A percentile compares a stretch with the other conserved stretches of the same genome.
Conservation (phyloP, 2,888 invertebrate species). For the Anoplius nigerrimus region DNA sequence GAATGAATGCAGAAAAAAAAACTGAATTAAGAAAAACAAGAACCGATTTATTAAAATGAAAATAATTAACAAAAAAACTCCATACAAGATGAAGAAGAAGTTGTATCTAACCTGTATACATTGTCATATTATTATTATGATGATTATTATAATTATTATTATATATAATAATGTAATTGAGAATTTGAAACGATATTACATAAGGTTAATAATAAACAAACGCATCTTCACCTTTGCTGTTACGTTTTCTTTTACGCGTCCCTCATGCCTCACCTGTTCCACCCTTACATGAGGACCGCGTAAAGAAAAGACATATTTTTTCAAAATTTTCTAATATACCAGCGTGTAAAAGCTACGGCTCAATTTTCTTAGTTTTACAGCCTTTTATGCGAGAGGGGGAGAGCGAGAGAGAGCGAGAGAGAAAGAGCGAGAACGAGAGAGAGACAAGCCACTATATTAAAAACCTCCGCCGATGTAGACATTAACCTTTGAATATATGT, state of each 20-base stretch:
- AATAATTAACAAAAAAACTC: constrained; percentile 68
- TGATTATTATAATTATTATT: constrained; percentile 66
- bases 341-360: too few species aligned
- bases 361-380: background rate
- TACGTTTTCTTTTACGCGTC: constrained; percentile 38
- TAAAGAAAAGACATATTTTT: constrained; percentile 8
- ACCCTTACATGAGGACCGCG: constrained; percentile 8
- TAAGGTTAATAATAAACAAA: constrained; percentile 75
- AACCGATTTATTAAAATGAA: constrained; percentile 70
- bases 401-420: background rate
- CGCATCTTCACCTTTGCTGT: constrained; percentile 70
- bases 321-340: background rate
- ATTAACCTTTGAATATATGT: too few species aligned
- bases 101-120: constrained; percentile 75
- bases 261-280: constrained; percentile 2
- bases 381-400: background rate
- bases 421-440: background rate
- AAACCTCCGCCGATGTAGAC: background rate
- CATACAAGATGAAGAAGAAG: constrained; percentile 70
- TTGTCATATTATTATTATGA: constrained; percentile 73
- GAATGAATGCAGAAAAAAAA: constrained; percentile 64
- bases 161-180: constrained; percentile 75
- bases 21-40: constrained; percentile 55
- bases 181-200: constrained; percentile 75
- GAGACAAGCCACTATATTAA: background rate